Percentiles rank a stretch among this genome's conserved stretches.
Conservation (phyloP, 2,797 vertebrate genomes). For the Lagorchestes hirsutus region DNA sequence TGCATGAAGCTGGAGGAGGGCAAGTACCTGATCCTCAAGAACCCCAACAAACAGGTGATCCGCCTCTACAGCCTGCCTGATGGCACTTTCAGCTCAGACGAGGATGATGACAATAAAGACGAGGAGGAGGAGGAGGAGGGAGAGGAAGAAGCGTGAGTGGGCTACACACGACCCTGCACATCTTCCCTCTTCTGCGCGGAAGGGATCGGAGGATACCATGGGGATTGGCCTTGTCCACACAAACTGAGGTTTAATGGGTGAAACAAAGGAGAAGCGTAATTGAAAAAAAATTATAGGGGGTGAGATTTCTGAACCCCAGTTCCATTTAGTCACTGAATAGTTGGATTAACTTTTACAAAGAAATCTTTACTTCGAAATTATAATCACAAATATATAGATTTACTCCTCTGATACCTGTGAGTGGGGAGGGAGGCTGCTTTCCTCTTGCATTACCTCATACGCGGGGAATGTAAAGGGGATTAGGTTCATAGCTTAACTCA, state of each 20-base stretch:
- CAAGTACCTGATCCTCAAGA: constrained; percentile 99
- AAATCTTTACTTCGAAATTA: neutral
- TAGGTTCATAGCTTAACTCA: neutral
- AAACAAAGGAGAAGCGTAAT: constrained; percentile 72
- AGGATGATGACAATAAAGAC: constrained; percentile 97
- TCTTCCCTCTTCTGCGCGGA: neutral
- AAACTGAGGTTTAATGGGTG: neutral
- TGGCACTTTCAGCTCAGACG: constrained; percentile 98
- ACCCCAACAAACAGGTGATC: constrained; percentile 99
- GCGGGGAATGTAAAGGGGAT: neutral
- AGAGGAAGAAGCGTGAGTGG: constrained; percentile 85
- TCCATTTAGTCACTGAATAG: neutral
- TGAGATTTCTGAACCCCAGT: neutral
- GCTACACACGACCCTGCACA: neutral
- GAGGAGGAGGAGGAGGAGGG: constrained; percentile 97
- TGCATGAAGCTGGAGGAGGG: constrained; percentile 99
- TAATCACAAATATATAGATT: neutral
- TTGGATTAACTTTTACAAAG: neutral
- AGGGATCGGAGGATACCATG: neutral
- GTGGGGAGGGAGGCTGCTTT: neutral
- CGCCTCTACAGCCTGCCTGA: constrained; percentile 98
- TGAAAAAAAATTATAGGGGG: neutral
- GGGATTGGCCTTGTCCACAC: neutral
- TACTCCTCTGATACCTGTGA: neutral
- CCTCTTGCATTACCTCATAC: neutral